Evolutionary conservation across 2,888 invertebrate species (phyloP).

Genomic region (Cataglyphis albicans): DNA sequence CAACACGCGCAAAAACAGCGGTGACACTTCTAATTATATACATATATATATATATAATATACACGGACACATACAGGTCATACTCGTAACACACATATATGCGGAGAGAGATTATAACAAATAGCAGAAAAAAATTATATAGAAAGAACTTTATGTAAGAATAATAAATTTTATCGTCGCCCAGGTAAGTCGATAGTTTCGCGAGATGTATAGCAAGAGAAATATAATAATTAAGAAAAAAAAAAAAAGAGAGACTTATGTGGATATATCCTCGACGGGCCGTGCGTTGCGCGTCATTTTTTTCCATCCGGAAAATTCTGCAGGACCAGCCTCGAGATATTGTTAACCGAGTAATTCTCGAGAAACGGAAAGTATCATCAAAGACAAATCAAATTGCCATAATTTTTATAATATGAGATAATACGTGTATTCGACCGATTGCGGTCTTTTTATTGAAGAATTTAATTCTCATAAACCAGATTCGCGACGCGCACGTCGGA

Average conservation of each 20-base stretch:
- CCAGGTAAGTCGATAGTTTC: constrained; percentile 64
- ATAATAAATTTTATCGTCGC: constrained; percentile 63
- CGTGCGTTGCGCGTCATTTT: constrained; percentile 33
- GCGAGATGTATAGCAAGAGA: constrained; percentile 45
- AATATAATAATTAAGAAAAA: constrained; percentile 53
- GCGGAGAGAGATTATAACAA: constrained; percentile 28
- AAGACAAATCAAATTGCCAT: constrained; percentile 16
- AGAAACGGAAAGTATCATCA: neutral
- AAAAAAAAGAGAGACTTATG: constrained; percentile 34
- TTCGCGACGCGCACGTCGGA: neutral
- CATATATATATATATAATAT: neutral
- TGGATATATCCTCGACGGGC: constrained; percentile 53
- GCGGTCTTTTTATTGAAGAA: constrained; percentile 1
- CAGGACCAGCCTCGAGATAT: neutral
- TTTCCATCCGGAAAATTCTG: constrained; percentile 14
- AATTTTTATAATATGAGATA: constrained; percentile 16
- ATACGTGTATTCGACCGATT: neutral
- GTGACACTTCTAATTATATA: constrained; percentile 17
- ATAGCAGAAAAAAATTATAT: constrained; percentile 34
- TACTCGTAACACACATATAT: constrained; percentile 28
- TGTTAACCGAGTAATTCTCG: neutral
- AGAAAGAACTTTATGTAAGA: constrained; percentile 52
- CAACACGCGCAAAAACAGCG: constrained; percentile 20
- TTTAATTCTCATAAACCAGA: neutral
- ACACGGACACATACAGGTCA: constrained; percentile 21